These are phyloP conservation scores for Nesoenas mayeri DNA, from an alignment of 2,113 vertebrate species.

Conservation along the genomic window DNA sequence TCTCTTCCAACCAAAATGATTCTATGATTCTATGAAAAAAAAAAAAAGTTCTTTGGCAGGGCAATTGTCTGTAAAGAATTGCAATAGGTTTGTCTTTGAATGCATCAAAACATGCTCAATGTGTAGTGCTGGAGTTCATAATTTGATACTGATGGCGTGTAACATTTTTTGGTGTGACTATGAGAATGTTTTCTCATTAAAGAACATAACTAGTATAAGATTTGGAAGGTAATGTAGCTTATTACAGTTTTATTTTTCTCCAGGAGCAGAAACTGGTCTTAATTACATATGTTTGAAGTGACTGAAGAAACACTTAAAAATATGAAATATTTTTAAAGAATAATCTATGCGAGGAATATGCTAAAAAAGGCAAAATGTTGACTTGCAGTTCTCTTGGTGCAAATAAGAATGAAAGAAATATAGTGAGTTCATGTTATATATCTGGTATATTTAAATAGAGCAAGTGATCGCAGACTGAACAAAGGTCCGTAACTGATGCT, in stretches of 20 bases:
- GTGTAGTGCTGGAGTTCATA: background rate
- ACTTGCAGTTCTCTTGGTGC: background rate
- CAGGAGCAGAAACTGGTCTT: background rate
- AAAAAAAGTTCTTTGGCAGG: background rate
- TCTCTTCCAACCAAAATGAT: no score
- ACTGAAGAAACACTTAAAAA: background rate
- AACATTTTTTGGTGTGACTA: background rate
- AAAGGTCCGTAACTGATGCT: rapidly evolving
- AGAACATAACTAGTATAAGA: rapidly evolving
- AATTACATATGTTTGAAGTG: background rate
- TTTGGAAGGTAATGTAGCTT: background rate
- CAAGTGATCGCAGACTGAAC: background rate
- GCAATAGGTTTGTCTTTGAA: background rate
- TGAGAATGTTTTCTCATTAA: background rate
- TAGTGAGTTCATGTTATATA: background rate
- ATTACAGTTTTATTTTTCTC: background rate
- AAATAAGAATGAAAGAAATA: background rate
- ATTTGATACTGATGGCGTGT: background rate
- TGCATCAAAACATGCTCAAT: background rate
- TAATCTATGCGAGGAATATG: background rate
- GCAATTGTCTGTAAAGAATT: background rate
- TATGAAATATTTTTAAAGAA: background rate
- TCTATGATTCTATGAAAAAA: background rate
- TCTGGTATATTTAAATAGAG: background rate
- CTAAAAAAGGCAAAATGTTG: background rate